Evolutionary conservation across 1,140 invertebrate species (phyloP).

Genomic region (Pseudoatta argentina): DNA sequence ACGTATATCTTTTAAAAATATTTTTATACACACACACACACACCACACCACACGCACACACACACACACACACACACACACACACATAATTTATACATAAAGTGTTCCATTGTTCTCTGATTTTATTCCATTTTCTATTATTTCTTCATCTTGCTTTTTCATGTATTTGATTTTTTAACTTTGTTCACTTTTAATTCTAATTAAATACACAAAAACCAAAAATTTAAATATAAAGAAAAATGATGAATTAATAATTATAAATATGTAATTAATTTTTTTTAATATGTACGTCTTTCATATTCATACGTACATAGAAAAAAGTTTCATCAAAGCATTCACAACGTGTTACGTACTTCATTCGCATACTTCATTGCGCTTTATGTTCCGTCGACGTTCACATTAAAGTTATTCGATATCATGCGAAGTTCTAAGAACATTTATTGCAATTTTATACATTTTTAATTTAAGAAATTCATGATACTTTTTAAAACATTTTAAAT

Average conservation of each 20-base stretch:
- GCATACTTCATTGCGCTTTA: neutral
- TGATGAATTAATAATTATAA: neutral
- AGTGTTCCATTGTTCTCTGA: neutral
- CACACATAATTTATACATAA: neutral
- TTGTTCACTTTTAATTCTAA: neutral
- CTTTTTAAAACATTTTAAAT: neutral
- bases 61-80: too few relatives aligned
- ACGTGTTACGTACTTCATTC: neutral
- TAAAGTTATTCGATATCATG: conserved; percentile 10
- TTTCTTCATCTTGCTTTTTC: neutral
- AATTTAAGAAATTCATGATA: neutral
- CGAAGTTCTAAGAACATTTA: neutral
- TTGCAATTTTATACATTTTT: neutral
- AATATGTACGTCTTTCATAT: neutral
- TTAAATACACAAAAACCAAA: neutral
- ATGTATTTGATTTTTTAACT: neutral
- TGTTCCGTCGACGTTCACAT: neutral
- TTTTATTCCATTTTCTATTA: neutral
- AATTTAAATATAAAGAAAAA: neutral
- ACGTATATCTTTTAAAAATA: too few relatives aligned
- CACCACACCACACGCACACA: too few relatives aligned
- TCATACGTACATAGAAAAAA: neutral
- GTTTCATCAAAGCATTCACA: conserved; percentile 8
- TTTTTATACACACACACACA: too few relatives aligned
- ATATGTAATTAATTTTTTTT: neutral